Conservation (phyloP, 2,797 vertebrate genomes). For the Odontamblyopus rebecca region DNA sequence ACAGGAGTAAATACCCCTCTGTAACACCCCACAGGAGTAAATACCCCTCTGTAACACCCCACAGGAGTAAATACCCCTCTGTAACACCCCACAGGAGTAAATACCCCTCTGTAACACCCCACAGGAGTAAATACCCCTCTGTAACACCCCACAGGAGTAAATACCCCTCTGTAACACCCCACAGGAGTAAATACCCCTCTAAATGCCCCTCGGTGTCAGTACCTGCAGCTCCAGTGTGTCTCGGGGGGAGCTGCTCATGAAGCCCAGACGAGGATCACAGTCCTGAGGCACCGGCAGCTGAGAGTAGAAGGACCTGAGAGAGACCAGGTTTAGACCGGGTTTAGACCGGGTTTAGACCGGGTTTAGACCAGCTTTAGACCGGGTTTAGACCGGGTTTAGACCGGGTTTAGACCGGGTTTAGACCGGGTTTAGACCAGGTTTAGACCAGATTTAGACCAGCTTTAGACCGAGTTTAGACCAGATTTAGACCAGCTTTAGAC, state of each 20-base stretch:
- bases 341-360: no score
- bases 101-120: no score
- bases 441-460: no score
- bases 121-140: no score
- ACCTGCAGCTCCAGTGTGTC: constrained; percentile 77
- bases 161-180: no score
- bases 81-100: no score
- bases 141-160: no score
- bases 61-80: neutral
- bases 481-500: neutral
- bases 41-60: no score
- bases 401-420: neutral
- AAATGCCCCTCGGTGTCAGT: no score
- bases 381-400: neutral
- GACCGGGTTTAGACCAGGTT: neutral
- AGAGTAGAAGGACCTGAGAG: constrained; percentile 71
- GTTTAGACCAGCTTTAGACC: no score
- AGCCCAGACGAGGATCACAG: constrained; percentile 71
- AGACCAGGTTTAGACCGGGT: neutral
- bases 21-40: no score
- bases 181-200: constrained; percentile 4
- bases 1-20: no score
- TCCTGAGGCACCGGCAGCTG: constrained; percentile 75
- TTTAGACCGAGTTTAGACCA: neutral
- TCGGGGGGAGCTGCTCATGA: constrained; percentile 70